phyloP scores from a whole-genome alignment of 2,113 vertebrate genomes.

The Pogonocichla stellata region DNA sequence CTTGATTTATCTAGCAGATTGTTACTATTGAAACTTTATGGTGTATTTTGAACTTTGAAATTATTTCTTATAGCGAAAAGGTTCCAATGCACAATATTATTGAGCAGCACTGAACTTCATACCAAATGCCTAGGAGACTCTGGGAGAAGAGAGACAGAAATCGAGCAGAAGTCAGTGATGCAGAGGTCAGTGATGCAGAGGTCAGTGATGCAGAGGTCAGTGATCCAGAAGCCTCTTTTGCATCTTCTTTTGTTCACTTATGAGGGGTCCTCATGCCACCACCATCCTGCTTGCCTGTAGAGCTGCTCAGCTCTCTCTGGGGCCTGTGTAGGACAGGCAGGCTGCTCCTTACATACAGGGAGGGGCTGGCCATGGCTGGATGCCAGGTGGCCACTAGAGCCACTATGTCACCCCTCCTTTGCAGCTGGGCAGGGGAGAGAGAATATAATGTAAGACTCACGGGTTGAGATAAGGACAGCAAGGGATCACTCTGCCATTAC shows the following conservation, averaged over 20 bases:
- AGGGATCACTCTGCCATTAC: background rate
- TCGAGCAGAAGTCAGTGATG: background rate
- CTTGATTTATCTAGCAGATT: background rate
- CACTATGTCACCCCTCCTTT: background rate
- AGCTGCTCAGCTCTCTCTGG: fast-evolving
- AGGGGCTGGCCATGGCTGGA: background rate
- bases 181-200: background rate
- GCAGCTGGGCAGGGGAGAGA: background rate
- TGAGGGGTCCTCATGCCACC: background rate
- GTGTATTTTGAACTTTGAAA: background rate
- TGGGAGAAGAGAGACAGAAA: background rate
- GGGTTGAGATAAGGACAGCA: background rate
- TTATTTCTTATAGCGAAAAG: background rate
- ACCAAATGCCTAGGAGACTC: background rate
- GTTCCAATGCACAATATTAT: background rate
- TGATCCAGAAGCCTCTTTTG: background rate
- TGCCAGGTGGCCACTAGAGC: background rate
- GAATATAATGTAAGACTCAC: fast-evolving
- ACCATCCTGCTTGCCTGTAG: background rate
- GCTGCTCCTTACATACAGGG: background rate
- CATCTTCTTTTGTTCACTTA: background rate
- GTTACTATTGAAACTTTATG: background rate
- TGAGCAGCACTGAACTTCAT: background rate
- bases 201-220: background rate
- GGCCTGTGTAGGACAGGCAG: background rate